Conservation (phyloP, 2,888 invertebrate species). For the Balanococcus diminutus region DNA sequence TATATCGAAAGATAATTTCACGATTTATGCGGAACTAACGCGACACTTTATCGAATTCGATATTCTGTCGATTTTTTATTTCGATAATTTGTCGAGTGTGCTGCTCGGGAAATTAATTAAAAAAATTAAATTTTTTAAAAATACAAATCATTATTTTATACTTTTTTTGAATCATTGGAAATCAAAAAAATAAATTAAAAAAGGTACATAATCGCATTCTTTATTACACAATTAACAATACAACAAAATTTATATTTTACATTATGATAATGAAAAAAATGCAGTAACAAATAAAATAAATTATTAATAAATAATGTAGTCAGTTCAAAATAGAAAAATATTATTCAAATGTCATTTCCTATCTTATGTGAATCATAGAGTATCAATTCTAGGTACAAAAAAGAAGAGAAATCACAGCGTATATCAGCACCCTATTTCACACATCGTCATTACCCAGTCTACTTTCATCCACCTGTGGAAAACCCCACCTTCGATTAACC, state of each 20-base stretch:
- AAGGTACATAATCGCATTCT: background rate
- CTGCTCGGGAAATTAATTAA: too few species aligned
- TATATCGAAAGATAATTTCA: too few species aligned
- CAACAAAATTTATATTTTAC: background rate
- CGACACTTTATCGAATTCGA: too few species aligned
- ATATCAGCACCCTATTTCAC: slow-evolving; percentile 7
- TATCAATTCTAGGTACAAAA: slow-evolving; percentile 29
- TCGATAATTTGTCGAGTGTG: too few species aligned
- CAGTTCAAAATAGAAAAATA: slow-evolving; percentile 30
- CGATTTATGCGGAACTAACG: too few species aligned
- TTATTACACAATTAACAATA: background rate
- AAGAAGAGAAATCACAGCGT: slow-evolving; percentile 2
- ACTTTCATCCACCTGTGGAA: background rate
- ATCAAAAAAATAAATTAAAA: too few species aligned
- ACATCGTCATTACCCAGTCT: background rate
- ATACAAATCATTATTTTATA: too few species aligned
- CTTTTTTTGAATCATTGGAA: too few species aligned
- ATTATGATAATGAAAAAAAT: slow-evolving; percentile 2
- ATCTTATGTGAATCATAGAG: background rate
- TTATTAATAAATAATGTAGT: slow-evolving; percentile 14
- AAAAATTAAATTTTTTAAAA: too few species aligned
- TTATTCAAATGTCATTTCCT: background rate
- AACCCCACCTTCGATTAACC: background rate
- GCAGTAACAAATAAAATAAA: slow-evolving; percentile 32
- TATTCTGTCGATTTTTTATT: too few species aligned